These are phyloP conservation scores for Fringilla coelebs DNA, from an alignment of 2,797 vertebrate species.

Conservation along the genomic window DNA sequence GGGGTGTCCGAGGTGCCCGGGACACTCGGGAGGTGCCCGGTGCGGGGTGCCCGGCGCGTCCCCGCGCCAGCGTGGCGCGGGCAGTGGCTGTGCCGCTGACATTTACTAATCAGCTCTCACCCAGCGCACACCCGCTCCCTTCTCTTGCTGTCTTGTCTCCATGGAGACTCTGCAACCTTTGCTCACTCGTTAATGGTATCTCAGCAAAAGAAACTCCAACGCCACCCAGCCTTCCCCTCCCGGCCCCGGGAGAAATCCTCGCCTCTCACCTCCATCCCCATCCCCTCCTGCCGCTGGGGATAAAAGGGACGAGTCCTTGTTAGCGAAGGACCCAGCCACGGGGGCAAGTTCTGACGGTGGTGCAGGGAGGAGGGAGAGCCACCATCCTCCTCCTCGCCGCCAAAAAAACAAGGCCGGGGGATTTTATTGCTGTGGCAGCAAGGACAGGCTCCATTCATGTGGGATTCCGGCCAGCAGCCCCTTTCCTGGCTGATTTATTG, in stretches of 20 bases:
- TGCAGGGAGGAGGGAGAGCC: neutral
- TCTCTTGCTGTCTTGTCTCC: conserved; percentile 82
- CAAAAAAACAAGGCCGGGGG: conserved; percentile 25
- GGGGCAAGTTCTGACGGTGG: conserved; percentile 36
- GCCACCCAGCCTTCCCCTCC: conserved; percentile 54
- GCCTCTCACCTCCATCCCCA: conserved; percentile 44
- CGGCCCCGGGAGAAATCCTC: conserved; percentile 50
- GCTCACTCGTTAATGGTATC: conserved; percentile 81
- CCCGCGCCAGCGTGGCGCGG: conserved; percentile 55
- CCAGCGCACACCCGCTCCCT: conserved; percentile 73
- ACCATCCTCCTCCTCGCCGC: conserved; percentile 12
- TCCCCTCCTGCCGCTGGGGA: conserved; percentile 47
- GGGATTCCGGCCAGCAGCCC: neutral
- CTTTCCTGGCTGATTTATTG: neutral
- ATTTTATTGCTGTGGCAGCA: conserved; percentile 39
- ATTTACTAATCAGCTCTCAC: conserved; percentile 83
- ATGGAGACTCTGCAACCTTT: conserved; percentile 83
- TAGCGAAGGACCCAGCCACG: conserved; percentile 42
- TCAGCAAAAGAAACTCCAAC: conserved; percentile 69
- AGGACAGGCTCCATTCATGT: neutral
- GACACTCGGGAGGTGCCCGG: rapidly evolving
- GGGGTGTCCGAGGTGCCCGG: neutral
- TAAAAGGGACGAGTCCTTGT: conserved; percentile 55
- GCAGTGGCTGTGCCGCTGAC: conserved; percentile 75
- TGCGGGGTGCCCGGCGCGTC: neutral